phyloP scores from a whole-genome alignment of 2,113 vertebrate genomes.

The Saimiri boliviensis region DNA sequence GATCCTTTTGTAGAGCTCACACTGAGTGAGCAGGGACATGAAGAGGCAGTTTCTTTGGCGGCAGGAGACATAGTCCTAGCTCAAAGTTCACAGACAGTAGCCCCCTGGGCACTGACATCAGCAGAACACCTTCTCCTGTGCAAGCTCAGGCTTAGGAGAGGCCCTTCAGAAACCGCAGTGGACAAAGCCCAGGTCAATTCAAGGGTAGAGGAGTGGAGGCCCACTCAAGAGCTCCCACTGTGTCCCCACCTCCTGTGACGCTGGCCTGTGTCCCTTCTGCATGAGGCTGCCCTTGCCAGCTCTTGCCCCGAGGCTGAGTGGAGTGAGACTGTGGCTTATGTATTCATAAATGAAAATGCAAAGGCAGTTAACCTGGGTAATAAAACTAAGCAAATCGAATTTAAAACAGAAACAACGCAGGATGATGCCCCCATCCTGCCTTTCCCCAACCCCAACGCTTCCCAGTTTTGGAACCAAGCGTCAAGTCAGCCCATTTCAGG shows the following conservation, averaged over 20 bases:
- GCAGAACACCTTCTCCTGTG: neutral
- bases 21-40: neutral
- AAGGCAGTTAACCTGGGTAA: neutral
- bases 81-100: neutral
- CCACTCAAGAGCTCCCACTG: neutral
- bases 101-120: neutral
- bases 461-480: neutral
- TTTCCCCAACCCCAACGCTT: accelerated
- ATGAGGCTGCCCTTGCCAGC: neutral
- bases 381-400: neutral
- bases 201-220: neutral
- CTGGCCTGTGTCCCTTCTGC: neutral
- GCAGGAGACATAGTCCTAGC: neutral
- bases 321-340: neutral
- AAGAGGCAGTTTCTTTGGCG: neutral
- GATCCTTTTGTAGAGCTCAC: neutral
- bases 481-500: neutral
- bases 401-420: neutral
- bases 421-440: accelerated
- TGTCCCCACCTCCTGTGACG: neutral
- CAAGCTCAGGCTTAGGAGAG: neutral
- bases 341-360: neutral
- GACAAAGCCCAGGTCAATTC: neutral
- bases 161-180: accelerated
- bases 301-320: neutral